A percentile compares a stretch with the other conserved stretches of the same genome.
These are phyloP conservation scores for Anaspis maculata DNA, from an alignment of 2,888 invertebrate species.

Conservation along the genomic window DNA sequence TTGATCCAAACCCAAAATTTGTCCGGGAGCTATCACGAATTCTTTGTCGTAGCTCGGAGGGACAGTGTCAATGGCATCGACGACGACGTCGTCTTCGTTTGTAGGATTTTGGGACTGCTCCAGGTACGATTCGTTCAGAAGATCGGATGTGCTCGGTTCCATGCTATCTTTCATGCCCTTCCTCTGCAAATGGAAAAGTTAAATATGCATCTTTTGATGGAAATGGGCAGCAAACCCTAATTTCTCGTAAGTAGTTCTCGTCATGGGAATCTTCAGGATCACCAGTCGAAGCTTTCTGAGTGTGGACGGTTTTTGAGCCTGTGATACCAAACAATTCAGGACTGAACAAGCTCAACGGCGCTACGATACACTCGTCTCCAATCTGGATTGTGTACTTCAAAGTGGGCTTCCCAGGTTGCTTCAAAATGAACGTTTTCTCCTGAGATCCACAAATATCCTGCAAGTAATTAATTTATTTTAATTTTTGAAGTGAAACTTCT, in stretches of 20 bases:
- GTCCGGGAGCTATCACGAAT: constrained; percentile 64
- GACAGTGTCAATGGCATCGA: constrained; percentile 51
- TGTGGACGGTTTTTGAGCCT: constrained; percentile 63
- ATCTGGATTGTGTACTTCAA: constrained; percentile 71
- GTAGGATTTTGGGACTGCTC: constrained; percentile 48
- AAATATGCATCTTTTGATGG: not conserved
- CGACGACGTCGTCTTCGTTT: constrained; percentile 64
- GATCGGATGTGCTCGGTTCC: constrained; percentile 43
- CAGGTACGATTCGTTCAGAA: constrained; percentile 42
- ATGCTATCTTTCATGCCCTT: constrained; percentile 53
- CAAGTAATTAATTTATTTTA: no score
- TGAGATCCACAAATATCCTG: constrained; percentile 80
- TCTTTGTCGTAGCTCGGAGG: constrained; percentile 46
- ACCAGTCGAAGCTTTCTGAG: constrained; percentile 60
- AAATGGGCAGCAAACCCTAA: constrained; percentile 49
- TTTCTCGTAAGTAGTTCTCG: constrained; percentile 84
- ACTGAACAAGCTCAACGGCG: constrained; percentile 80
- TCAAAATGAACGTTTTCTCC: constrained; percentile 69
- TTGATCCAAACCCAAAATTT: constrained; percentile 80
- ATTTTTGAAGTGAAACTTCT: no score
- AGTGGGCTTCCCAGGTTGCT: constrained; percentile 59
- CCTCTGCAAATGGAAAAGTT: constrained; percentile 34
- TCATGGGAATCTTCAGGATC: constrained; percentile 93
- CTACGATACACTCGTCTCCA: constrained; percentile 89
- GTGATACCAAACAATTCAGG: constrained; percentile 84